These are phyloP conservation scores for Eulithis testata DNA, from an alignment of 2,888 invertebrate species.

Conservation along the genomic window DNA sequence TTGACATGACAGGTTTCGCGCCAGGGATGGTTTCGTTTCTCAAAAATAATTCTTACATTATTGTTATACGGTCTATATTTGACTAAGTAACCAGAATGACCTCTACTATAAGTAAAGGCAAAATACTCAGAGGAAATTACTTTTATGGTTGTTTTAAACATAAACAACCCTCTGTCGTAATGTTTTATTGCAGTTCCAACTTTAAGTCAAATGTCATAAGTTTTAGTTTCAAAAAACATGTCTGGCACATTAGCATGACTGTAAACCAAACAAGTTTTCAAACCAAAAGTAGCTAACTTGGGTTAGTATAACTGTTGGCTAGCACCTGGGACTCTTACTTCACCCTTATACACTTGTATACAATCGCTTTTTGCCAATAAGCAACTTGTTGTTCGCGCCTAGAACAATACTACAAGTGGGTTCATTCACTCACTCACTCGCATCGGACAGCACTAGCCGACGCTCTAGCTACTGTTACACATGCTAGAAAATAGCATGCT, in stretches of 20 bases:
- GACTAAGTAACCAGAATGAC: too few species aligned
- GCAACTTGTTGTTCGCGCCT: too few species aligned
- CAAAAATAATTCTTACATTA: too few species aligned
- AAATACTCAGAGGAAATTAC: neutral
- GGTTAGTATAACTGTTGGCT: conserved; percentile 15
- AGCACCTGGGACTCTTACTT: conserved; percentile 11
- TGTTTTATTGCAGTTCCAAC: neutral
- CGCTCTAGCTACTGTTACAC: too few species aligned
- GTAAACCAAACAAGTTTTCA: conserved; percentile 11
- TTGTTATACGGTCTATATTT: too few species aligned
- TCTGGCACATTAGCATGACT: conserved; percentile 11
- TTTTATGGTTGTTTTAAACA: conserved; percentile 1
- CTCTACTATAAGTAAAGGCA: too few species aligned
- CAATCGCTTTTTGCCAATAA: neutral
- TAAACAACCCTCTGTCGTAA: neutral
- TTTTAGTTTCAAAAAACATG: conserved; percentile 10
- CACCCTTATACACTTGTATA: neutral
- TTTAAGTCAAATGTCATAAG: conserved; percentile 8
- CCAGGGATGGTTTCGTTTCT: too few species aligned
- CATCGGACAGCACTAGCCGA: too few species aligned
- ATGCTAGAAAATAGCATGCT: too few species aligned
- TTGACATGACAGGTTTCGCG: too few species aligned
- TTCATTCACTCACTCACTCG: too few species aligned
- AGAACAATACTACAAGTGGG: too few species aligned
- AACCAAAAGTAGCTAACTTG: conserved; percentile 19